phyloP scores from a whole-genome alignment of 2,888 invertebrate species.

The Oscheius myriophilus region DNA sequence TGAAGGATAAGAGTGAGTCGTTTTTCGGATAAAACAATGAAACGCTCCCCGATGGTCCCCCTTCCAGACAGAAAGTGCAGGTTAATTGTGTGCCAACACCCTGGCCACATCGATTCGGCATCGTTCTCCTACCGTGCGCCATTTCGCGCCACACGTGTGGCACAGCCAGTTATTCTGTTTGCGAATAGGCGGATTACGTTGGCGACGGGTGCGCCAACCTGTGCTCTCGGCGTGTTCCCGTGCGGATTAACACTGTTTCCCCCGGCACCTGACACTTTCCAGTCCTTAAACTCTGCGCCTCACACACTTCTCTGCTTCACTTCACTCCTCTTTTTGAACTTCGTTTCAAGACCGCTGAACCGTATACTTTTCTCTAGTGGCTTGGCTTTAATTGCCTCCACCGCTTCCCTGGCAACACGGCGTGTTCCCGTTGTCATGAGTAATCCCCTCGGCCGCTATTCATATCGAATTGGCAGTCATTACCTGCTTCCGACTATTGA shows the following conservation, averaged over 20 bases:
- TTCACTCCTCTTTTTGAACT: not conserved
- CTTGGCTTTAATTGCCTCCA: not conserved
- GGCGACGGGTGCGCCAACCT: constrained; percentile 22
- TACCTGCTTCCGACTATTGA: too few species aligned
- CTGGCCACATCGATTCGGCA: too few species aligned
- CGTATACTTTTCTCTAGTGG: too few species aligned
- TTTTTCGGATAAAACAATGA: too few species aligned
- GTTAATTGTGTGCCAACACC: not conserved
- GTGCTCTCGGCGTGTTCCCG: constrained; percentile 4
- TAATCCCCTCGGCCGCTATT: too few species aligned
- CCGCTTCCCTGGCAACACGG: too few species aligned
- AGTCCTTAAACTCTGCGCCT: not conserved
- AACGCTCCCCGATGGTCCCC: too few species aligned
- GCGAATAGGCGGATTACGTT: constrained; percentile 23
- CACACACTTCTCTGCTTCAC: not conserved
- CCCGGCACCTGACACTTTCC: not conserved
- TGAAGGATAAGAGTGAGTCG: too few species aligned
- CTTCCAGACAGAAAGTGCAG: not conserved
- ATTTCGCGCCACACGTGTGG: not conserved
- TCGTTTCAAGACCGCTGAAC: too few species aligned
- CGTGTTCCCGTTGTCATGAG: too few species aligned
- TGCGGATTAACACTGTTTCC: constrained; percentile 6
- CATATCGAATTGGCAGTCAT: too few species aligned
- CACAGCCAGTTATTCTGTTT: constrained; percentile 21
- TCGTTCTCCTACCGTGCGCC: too few species aligned